phyloP scores from a whole-genome alignment of 2,797 vertebrate species.

The Sebastes matsubarae region DNA sequence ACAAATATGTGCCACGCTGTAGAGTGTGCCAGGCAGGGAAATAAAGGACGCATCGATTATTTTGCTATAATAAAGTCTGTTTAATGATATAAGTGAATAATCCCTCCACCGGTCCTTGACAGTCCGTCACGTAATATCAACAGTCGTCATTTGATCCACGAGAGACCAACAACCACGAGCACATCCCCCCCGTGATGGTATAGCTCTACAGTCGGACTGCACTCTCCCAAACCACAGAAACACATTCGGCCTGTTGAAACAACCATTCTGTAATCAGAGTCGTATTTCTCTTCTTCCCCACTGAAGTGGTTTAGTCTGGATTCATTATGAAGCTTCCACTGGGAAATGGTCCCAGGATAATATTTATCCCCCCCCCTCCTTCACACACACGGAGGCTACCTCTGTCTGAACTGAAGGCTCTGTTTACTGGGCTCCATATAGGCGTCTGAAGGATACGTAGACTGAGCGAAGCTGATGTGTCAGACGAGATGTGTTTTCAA shows the following conservation, averaged over 20 bases:
- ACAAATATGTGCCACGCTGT: neutral
- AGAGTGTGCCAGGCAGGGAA: neutral
- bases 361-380: conserved; percentile 54
- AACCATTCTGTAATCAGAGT: conserved; percentile 76
- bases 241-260: conserved; percentile 66
- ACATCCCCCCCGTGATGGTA: conserved; percentile 62
- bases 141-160: conserved; percentile 1
- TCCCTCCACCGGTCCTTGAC: neutral
- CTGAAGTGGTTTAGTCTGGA: conserved; percentile 83
- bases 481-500: neutral
- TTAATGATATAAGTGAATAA: conserved; percentile 9
- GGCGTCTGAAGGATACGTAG: neutral
- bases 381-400: conserved; percentile 40
- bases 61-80: neutral
- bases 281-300: conserved; percentile 69
- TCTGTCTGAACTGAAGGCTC: conserved; percentile 52
- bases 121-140: conserved; percentile 31
- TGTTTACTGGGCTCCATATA: conserved; percentile 50
- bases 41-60: neutral
- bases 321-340: conserved; percentile 72
- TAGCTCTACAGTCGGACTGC: conserved; percentile 16
- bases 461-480: neutral
- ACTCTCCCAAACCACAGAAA: conserved; percentile 60
- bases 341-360: conserved; percentile 66
- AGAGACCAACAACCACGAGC: conserved; percentile 2